phyloP scores from a whole-genome alignment of 2,113 vertebrate genomes.

The Neomonachus schauinslandi region DNA sequence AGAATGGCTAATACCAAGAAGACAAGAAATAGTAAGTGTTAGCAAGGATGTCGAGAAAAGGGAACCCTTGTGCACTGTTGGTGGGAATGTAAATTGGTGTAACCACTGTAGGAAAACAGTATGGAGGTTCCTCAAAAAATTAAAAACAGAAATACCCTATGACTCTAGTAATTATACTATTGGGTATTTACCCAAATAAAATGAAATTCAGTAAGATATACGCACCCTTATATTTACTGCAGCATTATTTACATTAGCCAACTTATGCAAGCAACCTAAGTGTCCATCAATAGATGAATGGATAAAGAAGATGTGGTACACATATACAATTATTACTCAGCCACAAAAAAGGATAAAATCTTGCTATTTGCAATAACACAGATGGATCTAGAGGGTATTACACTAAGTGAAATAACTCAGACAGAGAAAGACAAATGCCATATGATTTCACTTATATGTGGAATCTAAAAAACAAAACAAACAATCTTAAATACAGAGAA shows the following conservation, averaged over 20 bases:
- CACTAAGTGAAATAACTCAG: not conserved
- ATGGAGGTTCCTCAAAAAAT: not conserved
- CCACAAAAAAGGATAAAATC: not conserved
- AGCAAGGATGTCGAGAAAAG: not conserved
- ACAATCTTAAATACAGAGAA: not conserved
- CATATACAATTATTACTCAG: not conserved
- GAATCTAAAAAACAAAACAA: not conserved
- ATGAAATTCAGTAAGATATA: not conserved
- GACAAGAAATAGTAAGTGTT: not conserved
- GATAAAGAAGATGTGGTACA: not conserved
- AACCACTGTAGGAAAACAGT: not conserved
- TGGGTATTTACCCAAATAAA: not conserved
- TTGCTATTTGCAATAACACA: not conserved
- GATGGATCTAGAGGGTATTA: not conserved
- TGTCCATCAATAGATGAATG: not conserved
- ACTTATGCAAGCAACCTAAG: not conserved
- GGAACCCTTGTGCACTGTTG: not conserved
- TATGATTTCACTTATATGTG: not conserved
- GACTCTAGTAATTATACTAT: not conserved
- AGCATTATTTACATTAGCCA: not conserved
- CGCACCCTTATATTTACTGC: not conserved
- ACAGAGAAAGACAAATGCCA: not conserved
- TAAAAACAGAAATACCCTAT: not conserved
- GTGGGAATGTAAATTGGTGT: not conserved
- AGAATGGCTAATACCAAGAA: not conserved